A percentile compares a stretch with the other conserved stretches of the same genome.
phyloP scores from a whole-genome alignment of 2,113 vertebrate species.

The Typhlomys cinereus region DNA sequence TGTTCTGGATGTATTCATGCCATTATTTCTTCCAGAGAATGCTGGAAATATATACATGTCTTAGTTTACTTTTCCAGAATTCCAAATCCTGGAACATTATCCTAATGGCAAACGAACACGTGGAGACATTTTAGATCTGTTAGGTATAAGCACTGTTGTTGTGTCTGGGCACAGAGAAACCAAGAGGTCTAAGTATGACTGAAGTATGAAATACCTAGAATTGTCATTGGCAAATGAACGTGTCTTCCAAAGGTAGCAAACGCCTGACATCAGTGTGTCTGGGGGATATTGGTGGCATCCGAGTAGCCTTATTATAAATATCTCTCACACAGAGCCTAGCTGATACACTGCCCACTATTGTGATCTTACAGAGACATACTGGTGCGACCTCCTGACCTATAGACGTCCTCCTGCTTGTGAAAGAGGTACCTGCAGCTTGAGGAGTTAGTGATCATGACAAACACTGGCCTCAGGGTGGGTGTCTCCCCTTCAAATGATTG shows the following conservation, averaged over 20 bases:
- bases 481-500: neutral
- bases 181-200: neutral
- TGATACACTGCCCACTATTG: neutral
- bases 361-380: too few relatives aligned
- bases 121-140: conserved; percentile 6
- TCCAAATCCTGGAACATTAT: conserved; percentile 55
- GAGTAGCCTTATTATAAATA: neutral
- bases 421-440: neutral
- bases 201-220: neutral
- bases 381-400: neutral
- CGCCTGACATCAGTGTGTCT: neutral
- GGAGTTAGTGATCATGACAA: neutral
- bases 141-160: neutral
- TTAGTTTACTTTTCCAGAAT: conserved; percentile 67
- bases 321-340: neutral
- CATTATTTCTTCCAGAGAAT: conserved; percentile 71
- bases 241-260: too few relatives aligned
- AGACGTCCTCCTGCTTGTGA: neutral
- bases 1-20: too few relatives aligned
- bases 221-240: neutral
- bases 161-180: neutral
- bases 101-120: neutral
- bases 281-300: neutral
- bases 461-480: neutral
- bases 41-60: conserved; percentile 74